phyloP scores from a whole-genome alignment of 1,140 invertebrate species.

The Aphaenogaster floridana region DNA sequence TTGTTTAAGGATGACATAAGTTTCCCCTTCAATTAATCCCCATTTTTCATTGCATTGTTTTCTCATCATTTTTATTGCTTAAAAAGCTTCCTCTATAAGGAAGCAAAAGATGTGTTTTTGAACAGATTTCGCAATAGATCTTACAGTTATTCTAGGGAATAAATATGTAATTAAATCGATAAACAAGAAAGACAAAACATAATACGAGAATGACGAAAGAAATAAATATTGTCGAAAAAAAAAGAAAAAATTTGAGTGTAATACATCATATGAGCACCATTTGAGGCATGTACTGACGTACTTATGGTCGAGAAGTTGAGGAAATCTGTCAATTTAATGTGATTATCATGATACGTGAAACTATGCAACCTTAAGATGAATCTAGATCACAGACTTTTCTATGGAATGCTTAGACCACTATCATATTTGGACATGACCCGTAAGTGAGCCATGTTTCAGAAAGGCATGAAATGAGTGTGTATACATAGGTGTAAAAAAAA shows the following conservation, averaged over 20 bases:
- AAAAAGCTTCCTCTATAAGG: too few relatives aligned
- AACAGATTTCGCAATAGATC: not conserved
- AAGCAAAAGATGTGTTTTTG: too few relatives aligned
- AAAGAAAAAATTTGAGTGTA: not conserved
- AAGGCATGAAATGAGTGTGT: not conserved
- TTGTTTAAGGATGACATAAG: too few relatives aligned
- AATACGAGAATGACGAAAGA: not conserved
- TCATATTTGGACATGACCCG: not conserved
- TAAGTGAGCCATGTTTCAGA: not conserved
- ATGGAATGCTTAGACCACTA: not conserved
- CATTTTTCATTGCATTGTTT: too few relatives aligned
- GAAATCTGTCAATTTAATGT: slow-evolving; percentile 1
- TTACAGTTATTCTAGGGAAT: not conserved
- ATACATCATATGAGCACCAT: too few relatives aligned
- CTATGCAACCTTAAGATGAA: not conserved
- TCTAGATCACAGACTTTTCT: not conserved
- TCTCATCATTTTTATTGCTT: too few relatives aligned
- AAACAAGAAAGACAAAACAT: not conserved
- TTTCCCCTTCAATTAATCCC: too few relatives aligned
- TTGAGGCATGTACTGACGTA: not conserved
- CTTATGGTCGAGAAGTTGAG: not conserved
- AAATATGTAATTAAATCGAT: not conserved
- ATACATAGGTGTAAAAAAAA: not conserved
- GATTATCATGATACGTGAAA: not conserved
- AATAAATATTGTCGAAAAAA: slow-evolving; percentile 6